Percentiles rank a stretch among this genome's conserved stretches.
Conservation (phyloP, 2,797 vertebrate genomes). For the Bucorvus abyssinicus region DNA sequence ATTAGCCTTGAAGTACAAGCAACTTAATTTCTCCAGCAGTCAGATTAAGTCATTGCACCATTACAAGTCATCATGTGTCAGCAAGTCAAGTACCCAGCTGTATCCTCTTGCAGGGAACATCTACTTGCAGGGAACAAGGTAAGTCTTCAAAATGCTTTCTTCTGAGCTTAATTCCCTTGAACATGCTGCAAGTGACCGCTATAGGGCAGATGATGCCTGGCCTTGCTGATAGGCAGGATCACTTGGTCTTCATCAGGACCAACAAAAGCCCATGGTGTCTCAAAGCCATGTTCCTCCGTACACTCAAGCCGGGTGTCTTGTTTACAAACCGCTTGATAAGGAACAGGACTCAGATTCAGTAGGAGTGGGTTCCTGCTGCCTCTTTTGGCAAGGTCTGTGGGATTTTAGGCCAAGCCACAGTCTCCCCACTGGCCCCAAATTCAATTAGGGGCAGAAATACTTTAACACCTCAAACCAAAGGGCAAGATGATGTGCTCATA, state of each 20-base stretch:
- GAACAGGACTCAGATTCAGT: neutral
- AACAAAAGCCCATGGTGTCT: neutral
- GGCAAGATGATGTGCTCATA: neutral
- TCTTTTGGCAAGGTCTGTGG: neutral
- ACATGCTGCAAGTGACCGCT: fast-evolving
- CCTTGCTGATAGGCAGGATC: neutral
- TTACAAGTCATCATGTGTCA: neutral
- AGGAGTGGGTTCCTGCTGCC: neutral
- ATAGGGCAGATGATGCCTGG: neutral
- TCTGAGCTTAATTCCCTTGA: neutral
- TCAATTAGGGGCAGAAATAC: neutral
- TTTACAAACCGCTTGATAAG: neutral
- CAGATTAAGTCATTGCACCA: neutral
- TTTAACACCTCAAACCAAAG: neutral
- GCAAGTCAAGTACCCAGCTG: neutral
- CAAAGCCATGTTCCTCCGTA: neutral
- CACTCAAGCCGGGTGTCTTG: too few relatives aligned
- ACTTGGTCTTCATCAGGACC: neutral
- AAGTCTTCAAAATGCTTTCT: neutral
- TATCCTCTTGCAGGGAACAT: neutral
- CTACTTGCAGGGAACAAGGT: neutral
- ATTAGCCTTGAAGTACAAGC: neutral
- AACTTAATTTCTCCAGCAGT: neutral
- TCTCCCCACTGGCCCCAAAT: neutral
- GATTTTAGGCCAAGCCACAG: neutral